Evolutionary conservation across 1,140 invertebrate genomes (phyloP), one percentile per base, ranked within the genome.

Genomic region (Nymphalis io): DNA sequence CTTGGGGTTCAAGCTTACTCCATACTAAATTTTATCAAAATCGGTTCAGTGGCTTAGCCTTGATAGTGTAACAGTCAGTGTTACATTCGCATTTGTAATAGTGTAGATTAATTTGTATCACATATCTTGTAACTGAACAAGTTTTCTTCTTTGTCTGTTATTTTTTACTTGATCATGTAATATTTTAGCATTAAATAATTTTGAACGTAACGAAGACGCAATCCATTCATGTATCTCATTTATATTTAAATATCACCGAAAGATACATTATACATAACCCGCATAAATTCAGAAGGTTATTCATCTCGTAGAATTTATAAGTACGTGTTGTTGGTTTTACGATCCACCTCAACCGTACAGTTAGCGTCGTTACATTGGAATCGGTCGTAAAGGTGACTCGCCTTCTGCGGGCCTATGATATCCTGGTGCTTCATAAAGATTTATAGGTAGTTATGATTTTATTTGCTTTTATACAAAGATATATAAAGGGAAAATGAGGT

Each of bases 261-360:
- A 51, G 38, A 48, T 67, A 61, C 55, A 65, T 68, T 68, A 60
- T 68, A 68, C 60, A 75, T 69, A 69, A 59, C 59, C 59, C 55
- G 21, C 44, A 68, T 76, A 76, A 76, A 76, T 73, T 76, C 74
- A 58, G 57, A 18, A 75, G 63, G 74, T 51, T 64, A 64, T 73
- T 62, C 72, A 76, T 76, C 71, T 71, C 68, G 51, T 71, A 63
- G 73, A 73, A 73, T 76, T 63, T 73, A 74, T 74, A 76, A 74
- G 65, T 69, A 74, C 65, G 65, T 73, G 71, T 76, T 73, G 74
- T 70, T 68, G 60, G 40, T 76, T 76, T 76, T 76, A 76, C 60
- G 71, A 70, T n/a, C 60, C 42, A 63, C 68, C 60, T 69, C 55
- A 69, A 66, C 67, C 61, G 60, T 63, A 65, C 65, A 60, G 63